Evolutionary conservation across 2,888 invertebrate genomes (phyloP).

Genomic region (Clostera curtula): DNA sequence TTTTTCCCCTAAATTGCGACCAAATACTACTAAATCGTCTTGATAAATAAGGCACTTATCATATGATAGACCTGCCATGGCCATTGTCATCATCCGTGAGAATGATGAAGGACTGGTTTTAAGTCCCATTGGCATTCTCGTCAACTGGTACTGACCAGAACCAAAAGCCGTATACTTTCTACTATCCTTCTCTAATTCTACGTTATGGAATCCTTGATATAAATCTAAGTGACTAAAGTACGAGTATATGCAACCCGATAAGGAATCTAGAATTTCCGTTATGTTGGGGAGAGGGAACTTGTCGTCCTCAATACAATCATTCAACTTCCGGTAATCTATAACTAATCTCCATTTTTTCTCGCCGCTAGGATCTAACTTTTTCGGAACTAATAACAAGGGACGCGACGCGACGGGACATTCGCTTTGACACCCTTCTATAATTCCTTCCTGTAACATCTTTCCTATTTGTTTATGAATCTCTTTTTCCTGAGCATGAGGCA

Average conservation of each 20-base stretch:
- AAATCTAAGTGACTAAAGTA: conserved; percentile 12
- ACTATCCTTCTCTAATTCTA: conserved; percentile 5
- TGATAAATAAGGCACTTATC: conserved; percentile 8
- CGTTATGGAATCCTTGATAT: conserved; percentile 11
- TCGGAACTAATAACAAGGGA: conserved; percentile 19
- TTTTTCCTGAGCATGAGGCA: conserved; percentile 10
- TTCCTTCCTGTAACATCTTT: conserved; percentile 10
- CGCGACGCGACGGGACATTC: conserved; percentile 18
- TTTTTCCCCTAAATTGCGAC: background rate
- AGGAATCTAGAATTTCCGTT: conserved; percentile 14
- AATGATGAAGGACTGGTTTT: conserved; percentile 13
- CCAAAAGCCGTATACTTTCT: conserved; percentile 14
- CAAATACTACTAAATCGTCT: conserved; percentile 1
- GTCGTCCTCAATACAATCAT: conserved; percentile 10
- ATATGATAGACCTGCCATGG: conserved; percentile 12
- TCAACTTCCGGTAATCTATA: conserved; percentile 13
- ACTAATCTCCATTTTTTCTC: conserved; percentile 18
- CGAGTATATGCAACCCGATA: conserved; percentile 11
- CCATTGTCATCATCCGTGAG: conserved; percentile 11
- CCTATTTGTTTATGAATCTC: conserved; percentile 14
- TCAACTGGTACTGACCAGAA: conserved; percentile 13
- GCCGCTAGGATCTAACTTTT: conserved; percentile 8
- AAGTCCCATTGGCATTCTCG: conserved; percentile 11
- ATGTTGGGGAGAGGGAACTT: conserved; percentile 16
- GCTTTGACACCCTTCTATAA: conserved; percentile 10